These are phyloP conservation scores for Nephrotoma flavescens DNA, from an alignment of 2,888 invertebrate genomes.

Conservation along the genomic window DNA sequence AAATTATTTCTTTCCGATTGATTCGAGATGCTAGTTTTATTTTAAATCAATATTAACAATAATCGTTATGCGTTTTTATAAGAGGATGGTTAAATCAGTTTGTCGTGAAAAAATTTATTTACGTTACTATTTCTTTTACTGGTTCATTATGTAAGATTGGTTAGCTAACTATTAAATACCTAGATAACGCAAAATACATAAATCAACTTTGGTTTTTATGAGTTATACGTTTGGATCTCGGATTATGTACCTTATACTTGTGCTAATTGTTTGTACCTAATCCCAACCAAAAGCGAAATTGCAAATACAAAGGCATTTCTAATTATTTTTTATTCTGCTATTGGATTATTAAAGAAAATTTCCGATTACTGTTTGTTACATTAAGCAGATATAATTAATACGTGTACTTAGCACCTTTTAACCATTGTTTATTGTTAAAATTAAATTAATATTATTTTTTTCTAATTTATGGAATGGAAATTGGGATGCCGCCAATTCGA, in stretches of 20 bases:
- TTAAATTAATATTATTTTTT: too few relatives aligned
- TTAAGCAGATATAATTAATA: neutral
- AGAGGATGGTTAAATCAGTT: too few relatives aligned
- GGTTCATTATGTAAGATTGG: too few relatives aligned
- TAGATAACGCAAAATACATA: neutral
- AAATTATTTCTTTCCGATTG: neutral
- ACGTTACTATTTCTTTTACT: too few relatives aligned
- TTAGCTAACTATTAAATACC: too few relatives aligned
- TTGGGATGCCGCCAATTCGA: too few relatives aligned
- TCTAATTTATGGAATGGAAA: too few relatives aligned
- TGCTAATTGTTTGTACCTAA: neutral
- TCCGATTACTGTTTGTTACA: neutral
- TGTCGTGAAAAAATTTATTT: too few relatives aligned
- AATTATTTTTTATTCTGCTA: neutral
- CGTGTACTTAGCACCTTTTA: neutral
- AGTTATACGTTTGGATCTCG: neutral
- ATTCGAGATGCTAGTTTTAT: neutral
- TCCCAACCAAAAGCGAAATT: neutral
- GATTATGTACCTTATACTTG: neutral
- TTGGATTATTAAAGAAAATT: neutral
- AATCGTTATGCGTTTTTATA: too few relatives aligned
- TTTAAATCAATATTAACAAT: too few relatives aligned
- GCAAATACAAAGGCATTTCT: neutral
- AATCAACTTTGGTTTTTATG: neutral
- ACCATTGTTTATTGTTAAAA: too few relatives aligned